Conservation (phyloP, 2,113 vertebrate species). For the Scartelaos histophorus region DNA sequence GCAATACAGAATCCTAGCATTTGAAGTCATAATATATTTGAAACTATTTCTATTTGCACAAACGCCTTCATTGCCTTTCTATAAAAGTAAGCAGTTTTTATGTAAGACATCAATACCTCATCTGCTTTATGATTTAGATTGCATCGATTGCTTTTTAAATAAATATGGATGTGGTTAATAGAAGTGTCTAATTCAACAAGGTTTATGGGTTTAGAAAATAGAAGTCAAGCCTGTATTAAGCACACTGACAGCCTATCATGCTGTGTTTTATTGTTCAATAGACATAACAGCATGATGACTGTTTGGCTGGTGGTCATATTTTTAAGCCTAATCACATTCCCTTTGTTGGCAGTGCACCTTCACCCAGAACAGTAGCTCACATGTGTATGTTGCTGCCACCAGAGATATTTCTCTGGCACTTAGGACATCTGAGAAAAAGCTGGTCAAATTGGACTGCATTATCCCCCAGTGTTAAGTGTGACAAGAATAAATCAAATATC, state of each 20-base stretch:
- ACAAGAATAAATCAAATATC: conserved; percentile 8
- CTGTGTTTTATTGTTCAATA: background rate
- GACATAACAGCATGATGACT: background rate
- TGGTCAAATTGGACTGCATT: background rate
- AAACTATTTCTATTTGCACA: background rate
- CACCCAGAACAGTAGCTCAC: background rate
- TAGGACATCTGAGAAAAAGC: background rate
- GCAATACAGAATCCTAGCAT: conserved; percentile 1
- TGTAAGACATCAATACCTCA: background rate
- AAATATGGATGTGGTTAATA: background rate
- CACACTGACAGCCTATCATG: background rate
- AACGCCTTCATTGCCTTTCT: background rate
- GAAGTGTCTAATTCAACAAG: background rate
- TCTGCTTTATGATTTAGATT: background rate
- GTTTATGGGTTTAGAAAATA: background rate
- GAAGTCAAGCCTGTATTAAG: background rate
- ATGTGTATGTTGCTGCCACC: background rate
- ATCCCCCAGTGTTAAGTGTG: background rate
- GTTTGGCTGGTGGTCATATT: background rate
- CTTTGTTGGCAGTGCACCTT: background rate
- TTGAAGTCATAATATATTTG: background rate
- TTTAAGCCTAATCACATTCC: background rate
- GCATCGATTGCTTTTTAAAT: background rate
- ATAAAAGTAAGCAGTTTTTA: background rate
- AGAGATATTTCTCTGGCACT: background rate